Percentiles rank a stretch among this genome's conserved stretches.
Evolutionary conservation across 2,888 invertebrate genomes (phyloP).

Genomic region (Andricus curvator): DNA sequence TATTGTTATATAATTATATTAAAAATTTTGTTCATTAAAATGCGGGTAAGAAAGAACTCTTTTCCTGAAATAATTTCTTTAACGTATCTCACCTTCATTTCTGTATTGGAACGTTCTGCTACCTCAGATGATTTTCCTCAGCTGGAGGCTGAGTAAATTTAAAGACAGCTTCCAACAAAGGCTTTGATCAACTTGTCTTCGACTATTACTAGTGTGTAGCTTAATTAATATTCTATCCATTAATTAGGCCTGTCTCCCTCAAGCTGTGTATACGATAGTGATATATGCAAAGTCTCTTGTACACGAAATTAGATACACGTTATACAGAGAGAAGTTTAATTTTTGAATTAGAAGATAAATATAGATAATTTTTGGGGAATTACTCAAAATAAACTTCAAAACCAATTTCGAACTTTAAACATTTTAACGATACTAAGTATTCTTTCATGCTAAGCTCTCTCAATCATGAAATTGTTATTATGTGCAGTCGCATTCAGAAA

Average conservation of each 20-base stretch:
- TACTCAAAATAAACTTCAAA: not conserved
- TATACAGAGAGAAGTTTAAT: not conserved
- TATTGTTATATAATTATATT: not conserved
- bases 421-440: no score
- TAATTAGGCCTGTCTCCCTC: conserved; percentile 44
- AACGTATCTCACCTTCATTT: no score
- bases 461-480: no score
- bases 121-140: not conserved
- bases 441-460: no score
- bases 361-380: not conserved
- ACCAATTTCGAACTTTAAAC: no score
- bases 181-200: conserved; percentile 53
- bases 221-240: conserved; percentile 54
- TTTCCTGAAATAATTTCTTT: no score
- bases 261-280: conserved; percentile 1
- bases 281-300: not conserved
- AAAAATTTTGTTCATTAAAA: no score
- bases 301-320: not conserved
- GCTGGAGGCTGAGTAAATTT: conserved; percentile 49
- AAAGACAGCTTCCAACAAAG: conserved; percentile 41
- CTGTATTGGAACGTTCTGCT: not conserved
- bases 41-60: no score
- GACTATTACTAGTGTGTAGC: conserved; percentile 49
- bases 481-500: no score
- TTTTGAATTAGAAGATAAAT: not conserved